Base-by-base conservation (phyloP, 2,888 invertebrate species). In the Dryobotodes eremita region DNA sequence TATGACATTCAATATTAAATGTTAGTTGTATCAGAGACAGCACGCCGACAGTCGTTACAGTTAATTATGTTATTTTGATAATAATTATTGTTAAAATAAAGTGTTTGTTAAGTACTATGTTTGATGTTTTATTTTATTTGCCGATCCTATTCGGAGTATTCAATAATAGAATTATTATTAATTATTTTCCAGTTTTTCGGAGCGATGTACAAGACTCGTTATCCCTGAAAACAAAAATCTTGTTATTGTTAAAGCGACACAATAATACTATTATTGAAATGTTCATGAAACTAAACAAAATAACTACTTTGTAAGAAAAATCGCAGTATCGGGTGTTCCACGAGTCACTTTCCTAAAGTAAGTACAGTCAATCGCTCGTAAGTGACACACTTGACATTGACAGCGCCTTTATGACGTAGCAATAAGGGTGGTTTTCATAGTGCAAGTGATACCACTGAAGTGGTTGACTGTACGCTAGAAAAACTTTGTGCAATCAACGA, bases 31-130 rank as follows among this genome's bases (percentile, higher is more conserved):
- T 85, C 61, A 85, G 85, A 89, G 86, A 89, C 88, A 91, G 92
- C 93, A 93, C 91, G 93, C 93, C 89, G 91, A 91, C 89, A 87
- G 86, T 87, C 79, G 91, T 93, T 92, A 91, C 90, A 91, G 89
- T 89, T 91, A 89, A 90, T 93, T 94, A 91, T 94, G 91, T 95
- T 95, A 93, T 95, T 96, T 95, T 95, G 93, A 95, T 95, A 95
- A 93, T 92, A 90, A 94, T 95, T 92, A 95, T 96, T 96, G 94
- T 95, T 95, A 91, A 89, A 95, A 94, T 96, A 96, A 96, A 95
- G 95, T 95, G 95, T 96, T 96, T 96, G 95, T 95, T 95, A 96
- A 96, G 95, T 96, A 95, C 92, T 92, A 93, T 88, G 57, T 59
- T 13, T 57, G 79, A 61, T 71, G 89, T 94, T 93, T 94, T 88